These are phyloP conservation scores for Cyphomyrus plagiostoma DNA, from an alignment of 2,113 vertebrate species.

Conservation along the genomic window DNA sequence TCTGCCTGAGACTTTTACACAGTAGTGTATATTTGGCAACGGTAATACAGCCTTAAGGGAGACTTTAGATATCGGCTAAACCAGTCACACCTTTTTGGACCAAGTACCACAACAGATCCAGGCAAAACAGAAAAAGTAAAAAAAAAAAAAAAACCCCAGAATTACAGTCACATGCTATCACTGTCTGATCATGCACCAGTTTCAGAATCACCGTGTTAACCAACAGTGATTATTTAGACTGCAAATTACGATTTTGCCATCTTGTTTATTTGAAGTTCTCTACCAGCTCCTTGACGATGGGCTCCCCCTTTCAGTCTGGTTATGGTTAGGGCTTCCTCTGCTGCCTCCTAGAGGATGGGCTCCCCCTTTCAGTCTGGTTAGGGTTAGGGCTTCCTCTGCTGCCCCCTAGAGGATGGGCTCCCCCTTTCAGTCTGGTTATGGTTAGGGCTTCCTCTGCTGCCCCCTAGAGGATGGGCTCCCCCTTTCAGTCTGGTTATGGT, in stretches of 20 bases:
- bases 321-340: no score
- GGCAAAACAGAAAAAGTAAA: background rate
- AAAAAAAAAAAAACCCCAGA: background rate
- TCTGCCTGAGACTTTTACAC: background rate
- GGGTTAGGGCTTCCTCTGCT: background rate
- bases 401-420: background rate
- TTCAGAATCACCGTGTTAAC: background rate
- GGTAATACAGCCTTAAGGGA: background rate
- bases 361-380: no score
- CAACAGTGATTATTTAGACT: background rate
- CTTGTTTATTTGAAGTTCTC: background rate
- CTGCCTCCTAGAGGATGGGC: background rate
- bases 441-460: background rate
- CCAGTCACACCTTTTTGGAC: background rate
- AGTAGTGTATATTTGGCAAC: background rate
- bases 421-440: background rate
- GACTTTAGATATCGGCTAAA: background rate
- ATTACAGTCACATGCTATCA: background rate
- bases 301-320: background rate
- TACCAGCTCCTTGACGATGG: background rate
- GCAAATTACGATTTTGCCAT: background rate
- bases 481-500: background rate
- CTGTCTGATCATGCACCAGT: background rate
- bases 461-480: background rate
- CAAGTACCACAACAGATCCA: background rate